Conservation (phyloP, 2,797 vertebrate species). For the Heteromormyrus szaboi region DNA sequence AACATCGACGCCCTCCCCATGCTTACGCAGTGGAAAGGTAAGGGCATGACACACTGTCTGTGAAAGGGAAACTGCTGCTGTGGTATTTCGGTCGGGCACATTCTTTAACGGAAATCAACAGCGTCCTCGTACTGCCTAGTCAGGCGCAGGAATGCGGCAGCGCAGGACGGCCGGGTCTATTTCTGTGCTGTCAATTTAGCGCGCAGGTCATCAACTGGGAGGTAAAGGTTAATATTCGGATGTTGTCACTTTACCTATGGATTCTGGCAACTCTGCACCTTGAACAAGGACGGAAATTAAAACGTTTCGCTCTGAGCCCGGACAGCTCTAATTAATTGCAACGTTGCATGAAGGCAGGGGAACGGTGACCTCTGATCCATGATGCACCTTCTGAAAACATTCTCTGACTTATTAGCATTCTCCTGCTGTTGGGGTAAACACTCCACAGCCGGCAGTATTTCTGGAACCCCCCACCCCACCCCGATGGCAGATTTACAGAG, state of each 20-base stretch:
- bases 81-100: neutral
- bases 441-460: neutral
- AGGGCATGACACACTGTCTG: neutral
- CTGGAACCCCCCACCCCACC: neutral
- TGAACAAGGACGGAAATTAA: neutral
- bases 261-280: neutral
- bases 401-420: constrained; percentile 12
- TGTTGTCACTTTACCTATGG: neutral
- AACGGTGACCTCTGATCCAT: neutral
- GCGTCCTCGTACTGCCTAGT: neutral
- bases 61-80: neutral
- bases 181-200: neutral
- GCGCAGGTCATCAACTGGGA: neutral
- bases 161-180: neutral
- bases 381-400: neutral
- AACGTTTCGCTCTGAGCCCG: neutral
- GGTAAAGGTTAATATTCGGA: neutral
- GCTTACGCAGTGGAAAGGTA: neutral
- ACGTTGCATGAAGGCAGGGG: neutral
- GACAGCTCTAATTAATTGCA: neutral
- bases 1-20: neutral
- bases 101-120: neutral
- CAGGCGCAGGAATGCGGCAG: neutral
- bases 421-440: neutral
- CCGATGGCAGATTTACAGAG: neutral